phyloP scores from a whole-genome alignment of 1,140 invertebrate genomes.

The Drosophila pandora region DNA sequence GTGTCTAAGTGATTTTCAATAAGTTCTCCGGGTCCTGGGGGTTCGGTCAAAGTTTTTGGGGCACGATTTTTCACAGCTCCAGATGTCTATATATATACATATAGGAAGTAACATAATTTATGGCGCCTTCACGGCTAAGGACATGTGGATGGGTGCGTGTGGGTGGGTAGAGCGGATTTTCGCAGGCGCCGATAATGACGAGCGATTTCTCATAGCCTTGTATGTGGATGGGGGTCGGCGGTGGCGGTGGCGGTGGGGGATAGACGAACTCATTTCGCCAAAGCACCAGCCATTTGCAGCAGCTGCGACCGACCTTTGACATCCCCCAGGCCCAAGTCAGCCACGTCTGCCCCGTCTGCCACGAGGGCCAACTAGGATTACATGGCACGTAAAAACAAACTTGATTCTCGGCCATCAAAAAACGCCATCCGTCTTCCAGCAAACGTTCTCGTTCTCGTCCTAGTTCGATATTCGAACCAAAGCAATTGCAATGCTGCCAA shows the following conservation, averaged over 20 bases:
- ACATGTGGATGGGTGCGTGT: conserved; percentile 35
- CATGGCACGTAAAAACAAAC: conserved; percentile 78
- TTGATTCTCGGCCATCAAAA: conserved; percentile 80
- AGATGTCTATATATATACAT: conserved; percentile 72
- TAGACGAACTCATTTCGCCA: conserved; percentile 60
- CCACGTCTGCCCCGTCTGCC: conserved; percentile 16
- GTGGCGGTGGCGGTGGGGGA: background rate
- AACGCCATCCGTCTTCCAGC: conserved; percentile 72
- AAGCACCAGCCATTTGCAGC: conserved; percentile 81
- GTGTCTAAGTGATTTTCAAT: conserved; percentile 82
- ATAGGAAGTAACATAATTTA: conserved; percentile 71
- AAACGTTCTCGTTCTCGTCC: conserved; percentile 68
- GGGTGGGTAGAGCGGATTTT: conserved; percentile 59
- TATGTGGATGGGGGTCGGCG: conserved; percentile 25
- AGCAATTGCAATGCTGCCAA: conserved; percentile 48
- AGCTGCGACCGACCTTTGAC: conserved; percentile 81
- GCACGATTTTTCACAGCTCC: conserved; percentile 79
- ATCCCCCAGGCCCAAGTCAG: conserved; percentile 62
- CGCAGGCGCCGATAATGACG: conserved; percentile 79
- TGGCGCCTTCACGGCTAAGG: conserved; percentile 38
- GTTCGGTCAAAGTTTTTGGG: conserved; percentile 75
- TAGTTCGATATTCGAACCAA: background rate
- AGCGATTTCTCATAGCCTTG: conserved; percentile 75
- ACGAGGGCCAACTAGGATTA: conserved; percentile 30
- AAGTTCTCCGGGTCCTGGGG: conserved; percentile 55